Percentiles rank a stretch among this genome's conserved stretches.
Conservation (phyloP, 2,797 vertebrate species). For the Typhlichthys eigenmanni region DNA sequence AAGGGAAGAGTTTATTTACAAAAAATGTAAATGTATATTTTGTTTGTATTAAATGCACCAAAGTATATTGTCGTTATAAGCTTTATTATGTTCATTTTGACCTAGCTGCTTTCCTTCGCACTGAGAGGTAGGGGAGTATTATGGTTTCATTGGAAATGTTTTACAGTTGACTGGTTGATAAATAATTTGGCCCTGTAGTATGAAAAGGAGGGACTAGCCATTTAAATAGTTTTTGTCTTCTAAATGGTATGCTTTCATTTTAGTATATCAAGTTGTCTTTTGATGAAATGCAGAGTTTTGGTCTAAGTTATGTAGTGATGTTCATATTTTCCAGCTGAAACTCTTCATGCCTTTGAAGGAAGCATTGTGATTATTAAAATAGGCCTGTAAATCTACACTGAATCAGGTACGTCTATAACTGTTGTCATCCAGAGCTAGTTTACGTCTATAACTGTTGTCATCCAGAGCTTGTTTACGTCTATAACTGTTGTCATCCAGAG, state of each 20-base stretch:
- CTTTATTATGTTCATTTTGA: slow-evolving; percentile 43
- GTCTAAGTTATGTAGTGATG: slow-evolving; percentile 8
- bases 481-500: slow-evolving; percentile 6
- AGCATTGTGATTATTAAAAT: slow-evolving; percentile 14
- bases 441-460: too few species aligned
- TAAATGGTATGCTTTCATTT: background rate
- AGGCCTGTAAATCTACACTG: slow-evolving; percentile 24
- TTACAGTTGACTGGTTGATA: too few species aligned
- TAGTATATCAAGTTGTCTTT: slow-evolving; percentile 15
- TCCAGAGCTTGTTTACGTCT: slow-evolving; percentile 42
- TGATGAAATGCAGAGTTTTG: slow-evolving; percentile 24
- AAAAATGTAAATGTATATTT: slow-evolving; percentile 38
- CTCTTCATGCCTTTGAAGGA: slow-evolving; percentile 31
- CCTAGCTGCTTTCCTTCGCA: slow-evolving; percentile 64
- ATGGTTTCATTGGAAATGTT: slow-evolving; percentile 21
- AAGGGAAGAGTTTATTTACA: slow-evolving; percentile 38
- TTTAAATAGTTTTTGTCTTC: background rate
- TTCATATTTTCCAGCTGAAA: slow-evolving; percentile 24
- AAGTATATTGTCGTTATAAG: slow-evolving; percentile 68
- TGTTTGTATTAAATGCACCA: slow-evolving; percentile 59
- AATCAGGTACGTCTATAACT: slow-evolving; percentile 55
- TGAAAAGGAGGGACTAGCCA: background rate
- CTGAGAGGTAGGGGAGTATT: slow-evolving; percentile 39
- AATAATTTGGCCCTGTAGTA: background rate
- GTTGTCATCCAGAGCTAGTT: too few species aligned